Evolutionary conservation across 1,140 invertebrate genomes (phyloP).

Genomic region (Drosophila nebulosa): DNA sequence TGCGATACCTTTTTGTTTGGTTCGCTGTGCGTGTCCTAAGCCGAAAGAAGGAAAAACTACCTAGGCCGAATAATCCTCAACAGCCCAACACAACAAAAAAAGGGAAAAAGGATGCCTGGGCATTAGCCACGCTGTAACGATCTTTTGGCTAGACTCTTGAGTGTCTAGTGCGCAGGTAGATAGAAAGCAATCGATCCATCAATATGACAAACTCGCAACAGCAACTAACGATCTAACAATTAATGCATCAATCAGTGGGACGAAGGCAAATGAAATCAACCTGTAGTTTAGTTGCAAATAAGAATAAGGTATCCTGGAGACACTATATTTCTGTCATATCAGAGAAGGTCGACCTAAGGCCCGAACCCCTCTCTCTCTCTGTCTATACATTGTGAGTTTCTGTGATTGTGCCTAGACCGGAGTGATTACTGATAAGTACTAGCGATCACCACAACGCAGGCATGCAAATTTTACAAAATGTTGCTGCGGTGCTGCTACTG

Average conservation of each 20-base stretch:
- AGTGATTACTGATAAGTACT: neutral
- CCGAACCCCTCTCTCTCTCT: too few relatives aligned
- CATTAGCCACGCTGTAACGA: slow-evolving; percentile 54
- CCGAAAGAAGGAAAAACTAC: slow-evolving; percentile 29
- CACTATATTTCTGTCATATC: neutral
- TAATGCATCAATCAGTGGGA: neutral
- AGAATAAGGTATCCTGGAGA: slow-evolving; percentile 19
- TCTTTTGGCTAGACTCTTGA: neutral
- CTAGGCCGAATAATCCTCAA: slow-evolving; percentile 55
- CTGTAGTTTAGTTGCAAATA: slow-evolving; percentile 50
- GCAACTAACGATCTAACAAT: neutral
- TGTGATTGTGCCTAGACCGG: slow-evolving; percentile 7
- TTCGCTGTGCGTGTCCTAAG: slow-evolving; percentile 16
- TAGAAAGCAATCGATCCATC: slow-evolving; percentile 43
- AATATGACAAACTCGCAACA: slow-evolving; percentile 26
- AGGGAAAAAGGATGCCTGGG: slow-evolving; percentile 46
- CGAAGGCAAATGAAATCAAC: slow-evolving; percentile 48
- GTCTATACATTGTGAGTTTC: too few relatives aligned
- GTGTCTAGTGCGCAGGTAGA: neutral
- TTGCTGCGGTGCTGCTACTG: neutral
- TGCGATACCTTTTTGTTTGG: neutral
- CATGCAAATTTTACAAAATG: neutral
- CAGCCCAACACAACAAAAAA: neutral
- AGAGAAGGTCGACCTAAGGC: too few relatives aligned
- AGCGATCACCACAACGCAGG: neutral